Evolutionary conservation across 53 echinoderm and acorn worm species (phyloP).

Genomic region (Antedon mediterranea): DNA sequence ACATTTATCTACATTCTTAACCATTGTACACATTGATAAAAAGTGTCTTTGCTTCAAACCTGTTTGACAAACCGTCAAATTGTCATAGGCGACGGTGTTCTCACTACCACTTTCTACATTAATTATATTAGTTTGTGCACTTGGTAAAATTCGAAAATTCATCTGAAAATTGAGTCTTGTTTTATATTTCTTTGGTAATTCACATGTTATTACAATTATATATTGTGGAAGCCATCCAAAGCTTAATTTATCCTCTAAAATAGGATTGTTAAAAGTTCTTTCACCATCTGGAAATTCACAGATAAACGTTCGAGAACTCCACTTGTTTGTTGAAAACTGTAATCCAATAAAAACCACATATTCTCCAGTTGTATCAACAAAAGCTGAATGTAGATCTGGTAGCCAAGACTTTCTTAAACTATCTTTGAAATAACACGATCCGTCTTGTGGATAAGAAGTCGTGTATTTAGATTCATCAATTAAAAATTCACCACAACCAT

Average conservation of each 20-base stretch:
- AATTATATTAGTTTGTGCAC: background rate
- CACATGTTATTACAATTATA: constrained; percentile 45
- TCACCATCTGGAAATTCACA: constrained; percentile 22
- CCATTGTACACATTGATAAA: constrained; percentile 63
- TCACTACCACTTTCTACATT: background rate
- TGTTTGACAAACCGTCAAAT: constrained; percentile 45
- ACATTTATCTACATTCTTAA: constrained; percentile 40
- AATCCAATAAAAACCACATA: constrained; percentile 24
- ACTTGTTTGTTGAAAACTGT: constrained; percentile 16
- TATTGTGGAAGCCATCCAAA: constrained; percentile 52
- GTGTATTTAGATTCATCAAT: background rate
- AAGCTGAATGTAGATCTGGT: constrained; percentile 33
- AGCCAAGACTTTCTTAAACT: constrained; percentile 8
- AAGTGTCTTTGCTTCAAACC: constrained; percentile 19
- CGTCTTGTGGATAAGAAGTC: constrained; percentile 17
- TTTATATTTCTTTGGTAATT: constrained; percentile 15
- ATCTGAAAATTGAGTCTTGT: constrained; percentile 11
- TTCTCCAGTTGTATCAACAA: constrained; percentile 26
- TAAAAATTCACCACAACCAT: too few species aligned
- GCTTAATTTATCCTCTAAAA: constrained; percentile 39
- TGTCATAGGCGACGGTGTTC: constrained; percentile 10
- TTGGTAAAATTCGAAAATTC: constrained; percentile 12
- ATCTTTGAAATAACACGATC: constrained; percentile 23
- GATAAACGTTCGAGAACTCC: constrained; percentile 10
- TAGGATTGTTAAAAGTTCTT: constrained; percentile 7